Conservation (phyloP, 2,888 invertebrate genomes). For the Morinoia aosen region DNA sequence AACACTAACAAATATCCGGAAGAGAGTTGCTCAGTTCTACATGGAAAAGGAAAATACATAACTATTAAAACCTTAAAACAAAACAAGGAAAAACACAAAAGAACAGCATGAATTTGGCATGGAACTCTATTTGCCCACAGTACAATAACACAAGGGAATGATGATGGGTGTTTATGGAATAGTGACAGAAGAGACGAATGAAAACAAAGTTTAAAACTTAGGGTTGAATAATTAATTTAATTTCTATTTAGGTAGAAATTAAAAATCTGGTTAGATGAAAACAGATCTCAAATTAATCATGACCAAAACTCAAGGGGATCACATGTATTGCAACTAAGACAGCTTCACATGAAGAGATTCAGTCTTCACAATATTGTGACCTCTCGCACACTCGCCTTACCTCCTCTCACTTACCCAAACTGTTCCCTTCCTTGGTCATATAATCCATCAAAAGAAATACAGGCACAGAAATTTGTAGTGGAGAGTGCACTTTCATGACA, state of each 20-base stretch:
- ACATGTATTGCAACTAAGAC: neutral
- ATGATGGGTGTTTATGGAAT: neutral
- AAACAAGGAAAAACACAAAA: neutral
- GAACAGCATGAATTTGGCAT: neutral
- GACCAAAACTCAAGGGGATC: neutral
- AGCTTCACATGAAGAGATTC: neutral
- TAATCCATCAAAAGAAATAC: neutral
- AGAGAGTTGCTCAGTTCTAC: neutral
- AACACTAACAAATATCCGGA: neutral
- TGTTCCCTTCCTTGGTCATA: neutral
- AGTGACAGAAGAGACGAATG: neutral
- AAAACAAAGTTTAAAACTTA: neutral
- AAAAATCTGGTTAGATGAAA: constrained; percentile 17
- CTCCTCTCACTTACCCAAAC: constrained; percentile 3
- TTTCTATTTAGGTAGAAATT: constrained; percentile 6
- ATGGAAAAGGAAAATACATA: neutral
- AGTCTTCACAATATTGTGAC: neutral
- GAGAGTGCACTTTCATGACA: neutral
- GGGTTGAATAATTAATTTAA: neutral
- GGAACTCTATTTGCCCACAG: neutral
- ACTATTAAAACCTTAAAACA: neutral
- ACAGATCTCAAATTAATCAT: constrained; percentile 13
- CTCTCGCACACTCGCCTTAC: constrained; percentile 15
- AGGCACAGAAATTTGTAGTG: neutral
- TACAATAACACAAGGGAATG: neutral